Evolutionary conservation across 2,797 vertebrate genomes (phyloP), one percentile per base, ranked within the genome.

Genomic region (Ciconia nigra): DNA sequence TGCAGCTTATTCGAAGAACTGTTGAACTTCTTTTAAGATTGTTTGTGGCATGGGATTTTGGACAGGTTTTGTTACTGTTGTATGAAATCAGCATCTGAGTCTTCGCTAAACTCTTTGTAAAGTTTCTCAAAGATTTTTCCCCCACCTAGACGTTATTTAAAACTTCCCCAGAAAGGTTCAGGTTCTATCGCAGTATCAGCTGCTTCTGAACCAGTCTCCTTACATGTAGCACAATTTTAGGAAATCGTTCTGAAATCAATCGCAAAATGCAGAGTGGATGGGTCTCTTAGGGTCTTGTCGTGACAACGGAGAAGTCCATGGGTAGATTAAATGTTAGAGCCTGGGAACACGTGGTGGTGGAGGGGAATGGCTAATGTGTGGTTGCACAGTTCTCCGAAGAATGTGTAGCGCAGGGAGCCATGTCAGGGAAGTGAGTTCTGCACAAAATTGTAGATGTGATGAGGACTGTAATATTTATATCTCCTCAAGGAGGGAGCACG

Each of bases 131-230:
- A 63, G 33, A 29, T 76, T 47, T 73, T 58, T 6, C 15, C 49
- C 24, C 15, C 28, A 71, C n/a, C 7, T 86, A 97, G 61, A 96
- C 46, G 7, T 95, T 97, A 63, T 88, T 94, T 85, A 91, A 87
- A 98, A 90, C 69, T 95, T 96, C 73, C 96, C 92, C 78, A 89
- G 91, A 96, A 98, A 69, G 41, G 89, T 96, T 97, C 93, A 88
- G 91, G 80, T 90, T 98, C 97, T 74, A 83, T 96, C 55, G 94
- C 83, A 63, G 80, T 96, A 41, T 90, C 95, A 76, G 94, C 97
- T 90, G 96, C 96, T 97, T 98, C 97, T 46, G 97, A 98, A 69
- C 98, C 96, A 49, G 87, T 95, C 94, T 98, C 93, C 89, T 97
- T 98, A 87, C 92, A 96, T 46, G 96, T 95, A 55, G 93, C 83